Conservation (phyloP, 2,797 vertebrate species). For the Pteropus rufus region DNA sequence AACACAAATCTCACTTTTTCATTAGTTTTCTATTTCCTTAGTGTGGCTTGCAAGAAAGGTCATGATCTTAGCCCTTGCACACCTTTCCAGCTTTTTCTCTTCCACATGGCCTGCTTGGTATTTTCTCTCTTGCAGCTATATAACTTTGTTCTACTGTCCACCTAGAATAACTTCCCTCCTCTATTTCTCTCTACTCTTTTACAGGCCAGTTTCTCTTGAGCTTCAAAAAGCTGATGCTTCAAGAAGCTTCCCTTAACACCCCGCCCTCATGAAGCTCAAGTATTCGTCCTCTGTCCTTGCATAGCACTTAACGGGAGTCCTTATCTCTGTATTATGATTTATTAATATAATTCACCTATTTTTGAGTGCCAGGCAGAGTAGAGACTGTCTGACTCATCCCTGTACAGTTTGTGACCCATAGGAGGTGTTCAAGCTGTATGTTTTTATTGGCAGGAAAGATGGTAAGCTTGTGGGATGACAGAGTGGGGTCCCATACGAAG, state of each 20-base stretch:
- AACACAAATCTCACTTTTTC: neutral
- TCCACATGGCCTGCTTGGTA: neutral
- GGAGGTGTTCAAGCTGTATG: neutral
- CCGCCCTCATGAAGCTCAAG: neutral
- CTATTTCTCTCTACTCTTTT: neutral
- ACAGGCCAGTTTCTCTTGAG: neutral
- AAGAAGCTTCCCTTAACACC: neutral
- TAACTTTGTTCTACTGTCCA: neutral
- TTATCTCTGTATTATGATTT: conserved; percentile 16
- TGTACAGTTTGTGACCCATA: neutral
- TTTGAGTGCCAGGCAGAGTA: neutral
- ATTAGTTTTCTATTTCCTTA: neutral
- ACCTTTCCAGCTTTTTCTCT: neutral
- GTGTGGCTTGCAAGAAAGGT: neutral
- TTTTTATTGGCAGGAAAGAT: conserved; percentile 28
- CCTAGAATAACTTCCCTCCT: neutral
- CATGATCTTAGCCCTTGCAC: neutral
- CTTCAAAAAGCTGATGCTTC: neutral
- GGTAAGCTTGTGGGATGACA: neutral
- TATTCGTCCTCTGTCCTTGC: neutral
- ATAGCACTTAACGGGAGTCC: neutral
- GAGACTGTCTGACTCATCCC: neutral
- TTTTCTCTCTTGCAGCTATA: neutral
- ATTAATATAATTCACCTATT: neutral
- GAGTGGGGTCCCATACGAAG: neutral